Evolutionary conservation across 2,888 invertebrate genomes (phyloP).

Genomic region (Zootermopsis nevadensis): DNA sequence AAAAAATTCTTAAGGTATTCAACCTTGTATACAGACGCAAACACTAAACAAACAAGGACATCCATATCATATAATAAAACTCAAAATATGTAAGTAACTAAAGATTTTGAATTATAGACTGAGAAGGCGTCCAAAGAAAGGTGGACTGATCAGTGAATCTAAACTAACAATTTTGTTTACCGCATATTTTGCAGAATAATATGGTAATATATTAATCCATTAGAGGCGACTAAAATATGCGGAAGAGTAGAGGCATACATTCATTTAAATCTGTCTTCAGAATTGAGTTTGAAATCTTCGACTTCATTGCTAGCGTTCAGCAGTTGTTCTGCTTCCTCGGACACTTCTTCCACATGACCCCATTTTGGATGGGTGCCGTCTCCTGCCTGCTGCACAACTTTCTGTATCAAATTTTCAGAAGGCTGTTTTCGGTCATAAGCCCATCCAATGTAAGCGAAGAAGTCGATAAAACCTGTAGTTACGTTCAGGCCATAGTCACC

Average conservation of each 20-base stretch:
- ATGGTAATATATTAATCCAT: no score
- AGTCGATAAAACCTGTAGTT: constrained; percentile 81
- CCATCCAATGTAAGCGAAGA: constrained; percentile 85
- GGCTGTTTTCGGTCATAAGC: constrained; percentile 89
- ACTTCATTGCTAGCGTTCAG: neutral
- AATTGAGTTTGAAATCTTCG: neutral
- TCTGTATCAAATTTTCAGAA: constrained; percentile 74
- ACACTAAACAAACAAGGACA: no score
- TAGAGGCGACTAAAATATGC: no score
- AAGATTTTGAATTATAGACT: no score
- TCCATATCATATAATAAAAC: no score
- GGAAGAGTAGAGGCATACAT: neutral
- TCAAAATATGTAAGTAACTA: no score
- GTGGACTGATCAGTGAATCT: no score
- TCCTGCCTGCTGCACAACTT: constrained; percentile 77
- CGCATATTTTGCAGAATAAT: no score
- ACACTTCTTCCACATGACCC: constrained; percentile 21
- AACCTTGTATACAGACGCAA: no score
- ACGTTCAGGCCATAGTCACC: constrained; percentile 75
- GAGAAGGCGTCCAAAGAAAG: no score
- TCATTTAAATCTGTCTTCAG: neutral
- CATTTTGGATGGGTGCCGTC: constrained; percentile 71
- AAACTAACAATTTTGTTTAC: no score
- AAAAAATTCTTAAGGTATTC: no score
- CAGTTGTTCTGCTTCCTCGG: constrained; percentile 1